Evolutionary conservation across 2,113 vertebrate genomes (phyloP).

Genomic region (Chaetodon auriga): DNA sequence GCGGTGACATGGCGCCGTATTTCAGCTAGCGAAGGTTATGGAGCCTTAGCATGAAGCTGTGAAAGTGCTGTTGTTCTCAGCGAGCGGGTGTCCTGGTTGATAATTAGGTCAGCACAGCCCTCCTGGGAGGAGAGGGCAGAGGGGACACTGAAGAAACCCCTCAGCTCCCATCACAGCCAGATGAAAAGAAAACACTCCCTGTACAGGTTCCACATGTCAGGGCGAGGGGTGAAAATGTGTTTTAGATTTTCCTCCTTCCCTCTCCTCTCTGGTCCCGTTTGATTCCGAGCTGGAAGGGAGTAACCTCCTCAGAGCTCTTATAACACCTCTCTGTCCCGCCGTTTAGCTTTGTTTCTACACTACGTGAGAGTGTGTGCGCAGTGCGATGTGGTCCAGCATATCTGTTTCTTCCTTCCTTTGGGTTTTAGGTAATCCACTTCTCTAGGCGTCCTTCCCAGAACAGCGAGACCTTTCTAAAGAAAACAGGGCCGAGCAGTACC

Average conservation of each 20-base stretch:
- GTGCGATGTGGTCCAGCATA: constrained; percentile 67
- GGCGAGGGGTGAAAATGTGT: constrained; percentile 78
- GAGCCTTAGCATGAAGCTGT: constrained; percentile 38
- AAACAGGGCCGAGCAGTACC: constrained; percentile 80
- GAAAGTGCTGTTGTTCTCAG: constrained; percentile 51
- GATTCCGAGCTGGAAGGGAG: constrained; percentile 66
- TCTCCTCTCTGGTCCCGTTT: constrained; percentile 60
- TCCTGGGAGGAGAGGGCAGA: constrained; percentile 65
- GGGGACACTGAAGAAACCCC: constrained; percentile 69
- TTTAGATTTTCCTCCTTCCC: constrained; percentile 74
- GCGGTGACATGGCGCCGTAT: constrained; percentile 5
- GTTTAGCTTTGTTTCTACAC: constrained; percentile 56
- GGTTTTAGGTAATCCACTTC: constrained; percentile 80
- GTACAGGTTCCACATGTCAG: constrained; percentile 78
- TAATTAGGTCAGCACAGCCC: constrained; percentile 72
- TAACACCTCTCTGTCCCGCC: constrained; percentile 64
- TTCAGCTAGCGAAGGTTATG: constrained; percentile 2
- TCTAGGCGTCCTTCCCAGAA: constrained; percentile 80
- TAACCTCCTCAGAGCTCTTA: constrained; percentile 66
- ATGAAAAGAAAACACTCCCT: constrained; percentile 80
- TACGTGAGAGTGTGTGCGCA: constrained; percentile 47
- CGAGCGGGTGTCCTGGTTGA: constrained; percentile 53
- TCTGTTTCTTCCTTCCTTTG: constrained; percentile 82
- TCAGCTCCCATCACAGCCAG: constrained; percentile 65
- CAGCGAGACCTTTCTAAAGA: constrained; percentile 80